Evolutionary conservation across 1,140 invertebrate species (phyloP), one percentile per base, ranked within the genome.

Genomic region (Aphis craccivora): DNA sequence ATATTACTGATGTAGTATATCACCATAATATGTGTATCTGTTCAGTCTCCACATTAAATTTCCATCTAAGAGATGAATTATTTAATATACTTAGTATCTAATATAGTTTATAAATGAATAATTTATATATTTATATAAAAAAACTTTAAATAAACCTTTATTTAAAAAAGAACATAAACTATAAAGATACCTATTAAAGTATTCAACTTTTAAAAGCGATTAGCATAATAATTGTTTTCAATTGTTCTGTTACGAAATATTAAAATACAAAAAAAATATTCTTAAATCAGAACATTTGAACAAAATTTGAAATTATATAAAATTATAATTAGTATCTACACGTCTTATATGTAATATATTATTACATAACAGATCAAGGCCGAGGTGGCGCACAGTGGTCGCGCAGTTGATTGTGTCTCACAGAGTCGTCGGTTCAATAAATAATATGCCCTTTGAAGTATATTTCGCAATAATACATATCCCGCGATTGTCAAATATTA

Each of bases 61-160:
- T 14, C 30, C 60, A n/a, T 5, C 30, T 18, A 67, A n/a, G 30
- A 25, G 4, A n/a, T n/a, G 18, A 5, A n/a, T n/a, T 67, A n/a
- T 5, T n/a, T n/a, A 67, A n/a, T 67, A n/a, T n/a, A n/a, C n/a
- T n/a, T n/a, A 48, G n/a, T 48, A 48, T 48, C 11, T 67, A 67
- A 67, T 67, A 67, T n/a, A 67, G n/a, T n/a, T 67, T 67, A 67
- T n/a, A 67, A n/a, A 53, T 67, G 60, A n/a, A 67, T 67, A n/a
- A 14, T 18, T n/a, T n/a, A 5, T 67, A n/a, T 67, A n/a, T n/a
- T n/a, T n/a, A 67, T n/a, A 67, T 30, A 67, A 48, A 48, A 48
- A 48, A 1, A 48, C 18, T 48, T 48, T 14, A 48, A 48, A 48
- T 48, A 48, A 48, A n/a, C 23, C 30, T 67, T 67, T 18, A 67